Evolutionary conservation across 2,797 vertebrate genomes (phyloP), one percentile per base, ranked within the genome.

Genomic region (Bothrops alternatus): DNA sequence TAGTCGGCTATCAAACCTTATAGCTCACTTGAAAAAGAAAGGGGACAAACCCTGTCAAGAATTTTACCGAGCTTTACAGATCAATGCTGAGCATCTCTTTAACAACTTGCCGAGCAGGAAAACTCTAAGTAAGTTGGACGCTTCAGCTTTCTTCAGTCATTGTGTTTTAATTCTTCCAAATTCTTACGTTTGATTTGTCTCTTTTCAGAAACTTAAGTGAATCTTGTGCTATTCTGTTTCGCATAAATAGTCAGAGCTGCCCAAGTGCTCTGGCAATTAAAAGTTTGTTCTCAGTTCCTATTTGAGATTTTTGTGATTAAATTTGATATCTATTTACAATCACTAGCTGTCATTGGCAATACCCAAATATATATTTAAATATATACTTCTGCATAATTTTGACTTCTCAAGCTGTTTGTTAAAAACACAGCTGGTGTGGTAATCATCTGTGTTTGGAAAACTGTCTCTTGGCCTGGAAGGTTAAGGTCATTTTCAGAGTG

Each of bases 31-130:
- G 92, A 98, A 98, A 94, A 98, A 96, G 92, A 98, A 98, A 94
- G 98, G 98, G 3, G 99, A 99, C 56, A 98, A 98, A 42, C 98
- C 99, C 2, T 99, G 99, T 95, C 98, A 98, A 92, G 99, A 99
- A 97, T 99, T 99, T 94, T 99, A 99, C 97, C 97, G 98, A 1
- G 99, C 99, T 28, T 97, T 99, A 16, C 99, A 99, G 96, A 97
- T 99, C 96, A 99, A 99, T 18, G 98, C 98, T 23, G 98, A 99
- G 94, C 98, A 98, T 4, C 97, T 99, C 6, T 99, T 99, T 93
- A 96, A 98, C 97, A 98, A 98, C 65, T 96, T 99, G 91, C 99
- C 99, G 90, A 99, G 99, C 95, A 98, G 98, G 90, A 98, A 97
- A 65, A 95, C 97, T 91, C 97, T 97, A 88, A 96, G 98, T 99